Conservation (phyloP, 2,113 vertebrate genomes). For the Poeciliopsis turrubarensis region DNA sequence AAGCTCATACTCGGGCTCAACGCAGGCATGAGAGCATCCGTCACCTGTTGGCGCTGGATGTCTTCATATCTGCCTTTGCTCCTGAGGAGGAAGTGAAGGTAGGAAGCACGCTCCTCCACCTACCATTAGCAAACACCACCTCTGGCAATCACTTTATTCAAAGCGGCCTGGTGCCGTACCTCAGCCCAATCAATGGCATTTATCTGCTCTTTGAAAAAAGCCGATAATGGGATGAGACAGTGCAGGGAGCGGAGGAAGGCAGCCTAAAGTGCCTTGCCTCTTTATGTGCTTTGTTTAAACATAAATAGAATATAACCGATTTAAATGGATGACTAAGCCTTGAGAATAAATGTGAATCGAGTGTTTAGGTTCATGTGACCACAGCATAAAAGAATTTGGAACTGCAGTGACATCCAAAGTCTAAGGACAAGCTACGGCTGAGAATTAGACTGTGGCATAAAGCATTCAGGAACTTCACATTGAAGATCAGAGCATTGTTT, state of each 20-base stretch:
- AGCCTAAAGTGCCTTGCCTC: constrained; percentile 56
- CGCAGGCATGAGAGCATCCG: constrained; percentile 49
- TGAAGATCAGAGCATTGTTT: constrained; percentile 10
- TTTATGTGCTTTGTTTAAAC: constrained; percentile 66
- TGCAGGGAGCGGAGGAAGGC: constrained; percentile 21
- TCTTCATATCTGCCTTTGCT: constrained; percentile 44
- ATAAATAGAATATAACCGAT: constrained; percentile 62
- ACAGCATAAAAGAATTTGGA: constrained; percentile 5
- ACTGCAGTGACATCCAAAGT: constrained; percentile 1
- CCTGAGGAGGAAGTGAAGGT: constrained; percentile 50
- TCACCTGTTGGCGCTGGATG: constrained; percentile 55
- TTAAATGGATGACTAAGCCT: constrained; percentile 60
- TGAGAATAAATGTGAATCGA: constrained; percentile 39
- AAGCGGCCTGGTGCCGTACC: constrained; percentile 61
- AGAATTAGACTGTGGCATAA: constrained; percentile 17
- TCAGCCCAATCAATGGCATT: constrained; percentile 77
- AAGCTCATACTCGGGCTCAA: constrained; percentile 37
- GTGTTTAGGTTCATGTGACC: constrained; percentile 36
- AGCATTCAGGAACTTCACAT: constrained; percentile 20
- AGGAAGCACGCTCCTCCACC: constrained; percentile 51
- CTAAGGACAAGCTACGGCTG: constrained; percentile 23
- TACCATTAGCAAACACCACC: constrained; percentile 66
- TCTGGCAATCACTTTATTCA: constrained; percentile 67
- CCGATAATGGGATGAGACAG: constrained; percentile 75
- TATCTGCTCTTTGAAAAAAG: constrained; percentile 76